phyloP scores from a whole-genome alignment of 2,113 vertebrate genomes.

The Tapirus terrestris region DNA sequence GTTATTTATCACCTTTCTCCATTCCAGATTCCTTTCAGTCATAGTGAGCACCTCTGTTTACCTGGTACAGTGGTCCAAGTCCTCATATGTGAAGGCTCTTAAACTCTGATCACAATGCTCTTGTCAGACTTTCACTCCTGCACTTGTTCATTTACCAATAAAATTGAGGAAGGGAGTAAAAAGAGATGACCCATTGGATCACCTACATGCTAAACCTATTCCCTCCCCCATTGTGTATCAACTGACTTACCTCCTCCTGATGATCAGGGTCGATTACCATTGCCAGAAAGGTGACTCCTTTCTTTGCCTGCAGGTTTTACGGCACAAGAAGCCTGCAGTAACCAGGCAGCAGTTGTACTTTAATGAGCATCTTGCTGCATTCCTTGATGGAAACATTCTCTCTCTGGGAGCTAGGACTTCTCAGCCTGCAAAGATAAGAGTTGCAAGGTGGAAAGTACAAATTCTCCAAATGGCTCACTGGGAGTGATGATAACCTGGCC shows the following conservation, averaged over 20 bases:
- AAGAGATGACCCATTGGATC: background rate
- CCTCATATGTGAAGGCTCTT: background rate
- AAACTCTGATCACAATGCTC: background rate
- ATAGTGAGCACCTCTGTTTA: background rate
- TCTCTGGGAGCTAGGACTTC: no score
- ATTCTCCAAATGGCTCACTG: background rate
- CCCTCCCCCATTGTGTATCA: background rate
- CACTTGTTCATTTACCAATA: background rate
- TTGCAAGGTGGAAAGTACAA: background rate
- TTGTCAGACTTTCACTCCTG: background rate
- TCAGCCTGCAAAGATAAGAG: background rate
- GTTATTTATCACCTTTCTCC: background rate
- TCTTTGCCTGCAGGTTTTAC: background rate
- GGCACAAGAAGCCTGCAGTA: background rate
- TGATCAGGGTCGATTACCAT: background rate
- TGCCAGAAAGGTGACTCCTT: background rate
- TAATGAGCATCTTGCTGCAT: background rate
- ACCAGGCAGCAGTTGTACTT: background rate
- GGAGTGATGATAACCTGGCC: background rate
- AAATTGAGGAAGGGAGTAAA: background rate
- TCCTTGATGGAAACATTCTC: background rate
- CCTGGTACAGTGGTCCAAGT: background rate
- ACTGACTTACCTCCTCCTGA: background rate
- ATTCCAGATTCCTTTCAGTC: background rate
- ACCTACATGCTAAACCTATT: background rate